phyloP scores from a whole-genome alignment of 2,888 invertebrate species.

The Trachelus iudaicus region DNA sequence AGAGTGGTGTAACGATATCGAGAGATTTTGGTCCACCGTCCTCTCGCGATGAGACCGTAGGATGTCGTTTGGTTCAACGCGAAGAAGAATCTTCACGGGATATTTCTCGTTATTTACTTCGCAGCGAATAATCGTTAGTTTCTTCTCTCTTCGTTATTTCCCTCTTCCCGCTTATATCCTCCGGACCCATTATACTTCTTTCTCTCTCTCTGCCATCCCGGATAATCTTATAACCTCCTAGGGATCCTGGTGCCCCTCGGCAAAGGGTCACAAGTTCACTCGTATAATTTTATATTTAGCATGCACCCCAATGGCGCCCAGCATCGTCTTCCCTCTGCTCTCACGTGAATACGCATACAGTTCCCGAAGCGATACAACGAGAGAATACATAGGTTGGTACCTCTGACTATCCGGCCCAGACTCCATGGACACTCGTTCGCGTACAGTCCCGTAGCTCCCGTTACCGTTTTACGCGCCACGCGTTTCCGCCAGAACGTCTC shows the following conservation, averaged over 20 bases:
- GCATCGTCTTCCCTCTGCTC: not conserved
- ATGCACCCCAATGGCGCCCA: not conserved
- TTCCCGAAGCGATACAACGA: not conserved
- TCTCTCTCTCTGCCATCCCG: not conserved
- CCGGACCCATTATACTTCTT: not conserved
- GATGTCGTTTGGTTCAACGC: not conserved
- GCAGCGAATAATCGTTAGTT: not conserved
- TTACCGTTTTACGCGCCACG: conserved; percentile 2
- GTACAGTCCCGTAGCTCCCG: not conserved
- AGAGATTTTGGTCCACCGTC: not conserved
- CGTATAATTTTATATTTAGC: conserved; percentile 40
- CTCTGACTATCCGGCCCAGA: not conserved
- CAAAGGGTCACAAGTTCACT: conserved; percentile 25
- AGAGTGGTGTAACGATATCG: not conserved
- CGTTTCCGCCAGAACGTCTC: conserved; percentile 20
- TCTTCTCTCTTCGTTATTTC: not conserved
- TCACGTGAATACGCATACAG: not conserved
- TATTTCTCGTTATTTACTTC: not conserved
- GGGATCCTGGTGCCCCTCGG: not conserved
- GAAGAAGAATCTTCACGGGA: not conserved
- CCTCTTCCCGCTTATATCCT: not conserved
- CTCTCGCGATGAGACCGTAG: not conserved
- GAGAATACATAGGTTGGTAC: not conserved
- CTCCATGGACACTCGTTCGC: not conserved
- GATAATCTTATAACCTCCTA: not conserved